A percentile compares a stretch with the other conserved stretches of the same genome.
Conservation (phyloP, 2,797 vertebrate genomes). For the Catostomus latipinnis region DNA sequence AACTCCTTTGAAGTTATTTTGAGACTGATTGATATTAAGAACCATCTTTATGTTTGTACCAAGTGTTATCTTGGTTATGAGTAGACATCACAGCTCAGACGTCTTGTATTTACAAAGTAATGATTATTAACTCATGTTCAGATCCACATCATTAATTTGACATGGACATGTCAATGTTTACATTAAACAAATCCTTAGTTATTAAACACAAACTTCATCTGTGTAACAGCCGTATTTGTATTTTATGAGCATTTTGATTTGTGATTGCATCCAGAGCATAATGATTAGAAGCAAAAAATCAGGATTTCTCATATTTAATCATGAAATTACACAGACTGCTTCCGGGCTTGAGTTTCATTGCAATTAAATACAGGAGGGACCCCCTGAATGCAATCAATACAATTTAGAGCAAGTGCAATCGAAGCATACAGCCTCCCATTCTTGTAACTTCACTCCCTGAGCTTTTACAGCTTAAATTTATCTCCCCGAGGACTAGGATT, state of each 20-base stretch:
- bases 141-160: slow-evolving; percentile 5
- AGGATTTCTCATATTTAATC: neutral
- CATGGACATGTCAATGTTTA: slow-evolving; percentile 10
- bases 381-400: slow-evolving; percentile 16
- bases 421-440: neutral
- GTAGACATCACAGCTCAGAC: neutral
- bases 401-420: slow-evolving; percentile 13
- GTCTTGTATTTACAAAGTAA: slow-evolving; percentile 14
- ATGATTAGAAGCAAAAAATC: neutral
- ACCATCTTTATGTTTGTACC: slow-evolving; percentile 17
- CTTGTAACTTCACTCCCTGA: slow-evolving; percentile 1
- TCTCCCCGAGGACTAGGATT: neutral
- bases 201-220: neutral
- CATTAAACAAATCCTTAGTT: slow-evolving; percentile 7
- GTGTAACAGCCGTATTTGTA: neutral
- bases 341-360: neutral
- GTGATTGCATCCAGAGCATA: neutral
- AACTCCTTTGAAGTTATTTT: slow-evolving; percentile 33
- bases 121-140: slow-evolving; percentile 19
- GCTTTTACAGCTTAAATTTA: slow-evolving; percentile 6
- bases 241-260: neutral
- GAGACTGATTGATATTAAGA: slow-evolving; percentile 34
- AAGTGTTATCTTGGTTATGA: neutral
- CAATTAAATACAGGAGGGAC: slow-evolving; percentile 29
- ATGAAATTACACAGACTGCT: slow-evolving; percentile 21